Evolutionary conservation across 2,113 vertebrate genomes (phyloP), one percentile per base, ranked within the genome.

Genomic region (Psilopsiagon aurifrons): DNA sequence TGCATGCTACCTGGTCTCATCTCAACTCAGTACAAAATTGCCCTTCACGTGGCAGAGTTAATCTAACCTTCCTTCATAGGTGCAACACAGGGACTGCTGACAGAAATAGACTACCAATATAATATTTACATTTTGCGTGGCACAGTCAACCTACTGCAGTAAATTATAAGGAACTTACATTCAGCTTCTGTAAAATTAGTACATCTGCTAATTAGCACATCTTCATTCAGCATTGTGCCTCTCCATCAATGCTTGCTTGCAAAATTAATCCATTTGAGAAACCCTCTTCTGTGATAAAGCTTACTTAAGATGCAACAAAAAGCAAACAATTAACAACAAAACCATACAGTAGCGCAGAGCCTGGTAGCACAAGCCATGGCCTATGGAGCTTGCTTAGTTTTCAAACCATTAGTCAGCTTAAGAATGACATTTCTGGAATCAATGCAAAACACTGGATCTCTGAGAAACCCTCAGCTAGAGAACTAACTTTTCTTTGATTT

Each of bases 261-360:
- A 94, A 90, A 95, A 88, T 63, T 8, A 92, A 83, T 75, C 19
- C 23, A 46, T 69, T 63, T 57, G 64, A 94, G 60, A 91, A 93
- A 76, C 16, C 8, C 33, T 75, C 0, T 37, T 69, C 46, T 90
- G 24, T 77, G 63, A 74, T 74, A 86, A 70, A 82, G 83, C 79
- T 92, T 87, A 77, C 88, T 88, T 33, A 77, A 96, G 60, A 93
- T 62, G 44, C 11, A 92, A 75, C 55, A 78, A 51, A 83, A 88
- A 5, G 35, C 68, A 96, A 91, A 96, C 92, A 97, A 94, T 92
- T 92, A 92, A 94, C 91, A 93, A 96, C 71, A 90, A 91, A 95
- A 88, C 59, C 76, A 94, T 47, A 83, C 59, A 91, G 46, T 2
- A 88, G 35, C 88, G 60, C 85, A 88, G 79, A 94, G 85, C 51